Evolutionary conservation across 2,797 vertebrate species (phyloP).

Genomic region (Yasuhikotakia modesta): DNA sequence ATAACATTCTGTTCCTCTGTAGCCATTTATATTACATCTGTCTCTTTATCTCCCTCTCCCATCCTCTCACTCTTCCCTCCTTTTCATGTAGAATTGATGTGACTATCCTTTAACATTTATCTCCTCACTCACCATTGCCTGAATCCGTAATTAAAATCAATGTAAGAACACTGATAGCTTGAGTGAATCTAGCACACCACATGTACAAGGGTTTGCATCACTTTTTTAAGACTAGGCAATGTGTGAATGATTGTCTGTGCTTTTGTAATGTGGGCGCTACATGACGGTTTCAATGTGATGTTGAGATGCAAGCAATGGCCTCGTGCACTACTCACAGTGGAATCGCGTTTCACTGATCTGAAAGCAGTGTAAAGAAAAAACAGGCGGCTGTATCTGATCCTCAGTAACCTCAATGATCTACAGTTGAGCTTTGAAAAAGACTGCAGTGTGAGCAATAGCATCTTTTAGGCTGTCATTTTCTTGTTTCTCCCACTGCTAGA

Average conservation of each 20-base stretch:
- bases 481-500: not conserved
- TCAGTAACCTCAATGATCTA: constrained; percentile 8
- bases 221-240: not conserved
- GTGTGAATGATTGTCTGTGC: not conserved
- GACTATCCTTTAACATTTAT: constrained; percentile 18
- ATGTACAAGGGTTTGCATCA: constrained; percentile 4
- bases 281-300: constrained; percentile 15
- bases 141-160: constrained; percentile 35
- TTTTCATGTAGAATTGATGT: constrained; percentile 54
- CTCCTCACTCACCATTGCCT: not conserved
- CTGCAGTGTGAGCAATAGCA: not conserved
- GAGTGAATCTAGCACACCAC: not conserved
- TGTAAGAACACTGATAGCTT: constrained; percentile 15
- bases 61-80: constrained; percentile 29
- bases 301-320: not conserved
- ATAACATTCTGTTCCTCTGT: constrained; percentile 41
- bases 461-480: not conserved
- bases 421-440: not conserved
- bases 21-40: constrained; percentile 48
- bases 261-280: not conserved
- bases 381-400: not conserved
- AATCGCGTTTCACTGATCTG: constrained; percentile 12
- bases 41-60: constrained; percentile 18
- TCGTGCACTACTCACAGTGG: constrained; percentile 10
- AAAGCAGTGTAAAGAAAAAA: not conserved